phyloP scores from a whole-genome alignment of 2,113 vertebrate genomes.

The Trachemys scripta region DNA sequence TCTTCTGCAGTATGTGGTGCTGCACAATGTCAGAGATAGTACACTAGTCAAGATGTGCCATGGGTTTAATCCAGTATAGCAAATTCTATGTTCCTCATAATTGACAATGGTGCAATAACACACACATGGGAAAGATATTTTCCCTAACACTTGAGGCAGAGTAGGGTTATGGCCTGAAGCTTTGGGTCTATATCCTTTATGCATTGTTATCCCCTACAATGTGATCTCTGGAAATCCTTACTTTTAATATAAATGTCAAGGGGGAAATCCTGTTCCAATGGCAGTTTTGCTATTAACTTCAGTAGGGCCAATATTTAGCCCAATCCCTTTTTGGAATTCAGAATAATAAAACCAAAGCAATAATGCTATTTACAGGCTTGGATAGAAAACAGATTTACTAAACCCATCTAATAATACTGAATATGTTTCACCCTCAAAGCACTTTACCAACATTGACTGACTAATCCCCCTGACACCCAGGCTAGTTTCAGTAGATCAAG shows the following conservation, averaged over 20 bases:
- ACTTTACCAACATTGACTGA: not conserved
- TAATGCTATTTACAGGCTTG: rapidly evolving
- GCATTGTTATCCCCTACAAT: not conserved
- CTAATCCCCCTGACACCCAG: not conserved
- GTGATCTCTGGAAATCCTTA: not conserved
- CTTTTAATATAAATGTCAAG: not conserved
- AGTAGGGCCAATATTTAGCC: rapidly evolving
- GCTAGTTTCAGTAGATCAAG: constrained; percentile 30
- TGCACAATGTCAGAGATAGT: not conserved
- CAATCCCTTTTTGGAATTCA: not conserved
- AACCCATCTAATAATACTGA: not conserved
- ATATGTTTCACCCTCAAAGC: not conserved
- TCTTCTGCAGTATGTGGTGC: not conserved
- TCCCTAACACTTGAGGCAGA: not conserved
- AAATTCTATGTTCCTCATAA: not conserved
- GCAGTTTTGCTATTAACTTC: not conserved
- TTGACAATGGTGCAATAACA: not conserved
- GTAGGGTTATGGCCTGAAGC: not conserved
- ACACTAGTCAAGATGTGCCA: not conserved
- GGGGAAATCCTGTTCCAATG: not conserved
- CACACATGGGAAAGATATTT: rapidly evolving
- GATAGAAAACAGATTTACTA: not conserved
- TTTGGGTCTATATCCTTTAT: not conserved
- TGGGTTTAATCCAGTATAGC: not conserved
- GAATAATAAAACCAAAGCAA: not conserved